Evolutionary conservation across 2,113 vertebrate species (phyloP), one percentile per base, ranked within the genome.

Genomic region (Heterocephalus glaber): DNA sequence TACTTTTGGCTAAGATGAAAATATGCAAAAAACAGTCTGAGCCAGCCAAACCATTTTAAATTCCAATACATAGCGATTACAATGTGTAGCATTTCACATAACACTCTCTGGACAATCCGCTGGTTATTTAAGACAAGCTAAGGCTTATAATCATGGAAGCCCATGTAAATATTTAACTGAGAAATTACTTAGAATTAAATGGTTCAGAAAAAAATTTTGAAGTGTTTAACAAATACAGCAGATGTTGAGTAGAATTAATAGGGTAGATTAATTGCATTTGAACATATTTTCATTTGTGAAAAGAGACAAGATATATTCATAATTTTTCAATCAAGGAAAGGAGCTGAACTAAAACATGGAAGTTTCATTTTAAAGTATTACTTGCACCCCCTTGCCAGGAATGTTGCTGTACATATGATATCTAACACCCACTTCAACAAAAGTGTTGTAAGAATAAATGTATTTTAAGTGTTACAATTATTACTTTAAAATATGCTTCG

Each of bases 21-120:
- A 83, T 93, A 94, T 86, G 92, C 38, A 95, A 68, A 16, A 74
- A 86, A 95, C 63, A 86, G 49, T 90, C 35, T 41, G 86, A 72
- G 28, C 8, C 22, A 96, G 30, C 82, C 86, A 96, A 91, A 41
- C 4, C 92, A 54, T 58, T 96, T 91, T 47, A 83, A 72, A 70
- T 98, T 98, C 98, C 96, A 98, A 58, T 96, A 95, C 30, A 88
- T 87, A 96, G 81, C 85, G 90, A 95, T 96, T 97, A 95, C 97
- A 98, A 74, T 95, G 86, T 97, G 92, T 97, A 95, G 68, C 54
- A 41, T 98, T 98, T 96, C 97, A 94, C 77, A 91, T 56, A 96
- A 92, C 95, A 98, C 94, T 96, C 95, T 86, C 92, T 66, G 94
- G 98, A 98, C 97, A 98, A 86, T 70, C 72, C 49, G 0, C 92